Evolutionary conservation across 2,113 vertebrate genomes (phyloP).

Genomic region (Leiothrix lutea): DNA sequence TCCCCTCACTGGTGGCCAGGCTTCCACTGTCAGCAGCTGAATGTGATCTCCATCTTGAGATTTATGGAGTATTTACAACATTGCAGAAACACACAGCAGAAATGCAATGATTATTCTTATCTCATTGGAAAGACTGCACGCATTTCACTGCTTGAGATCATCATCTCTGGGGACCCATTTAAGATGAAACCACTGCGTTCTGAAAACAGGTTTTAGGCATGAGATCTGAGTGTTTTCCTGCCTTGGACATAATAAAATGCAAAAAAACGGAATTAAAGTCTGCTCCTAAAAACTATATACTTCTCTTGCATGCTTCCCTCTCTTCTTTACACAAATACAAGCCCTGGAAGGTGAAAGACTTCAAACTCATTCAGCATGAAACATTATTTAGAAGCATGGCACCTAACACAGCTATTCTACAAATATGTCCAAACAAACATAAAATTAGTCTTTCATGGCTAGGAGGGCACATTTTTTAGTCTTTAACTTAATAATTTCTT

Average conservation of each 20-base stretch:
- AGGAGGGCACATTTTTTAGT: neutral
- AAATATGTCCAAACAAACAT: slow-evolving; percentile 16
- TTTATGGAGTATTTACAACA: neutral
- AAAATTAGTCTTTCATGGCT: slow-evolving; percentile 48
- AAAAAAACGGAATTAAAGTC: slow-evolving; percentile 8
- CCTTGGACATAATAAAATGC: neutral
- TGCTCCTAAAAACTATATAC: neutral
- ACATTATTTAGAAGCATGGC: neutral
- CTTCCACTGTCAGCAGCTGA: neutral
- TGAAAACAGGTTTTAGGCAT: neutral
- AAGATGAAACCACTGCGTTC: neutral
- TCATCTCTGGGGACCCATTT: slow-evolving; percentile 24
- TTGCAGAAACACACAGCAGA: neutral
- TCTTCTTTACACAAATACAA: neutral
- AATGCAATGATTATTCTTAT: slow-evolving; percentile 15
- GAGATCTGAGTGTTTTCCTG: neutral
- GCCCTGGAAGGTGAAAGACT: slow-evolving; percentile 7
- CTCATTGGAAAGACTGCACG: neutral
- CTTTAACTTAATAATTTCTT: slow-evolving; percentile 23
- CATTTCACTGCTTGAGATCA: neutral
- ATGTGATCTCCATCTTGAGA: neutral
- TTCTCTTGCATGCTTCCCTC: neutral
- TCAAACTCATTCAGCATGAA: slow-evolving; percentile 20
- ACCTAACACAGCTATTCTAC: neutral
- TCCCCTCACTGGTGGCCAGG: neutral